phyloP scores from a whole-genome alignment of 2,797 vertebrate species.

The Phoeniculus purpureus region DNA sequence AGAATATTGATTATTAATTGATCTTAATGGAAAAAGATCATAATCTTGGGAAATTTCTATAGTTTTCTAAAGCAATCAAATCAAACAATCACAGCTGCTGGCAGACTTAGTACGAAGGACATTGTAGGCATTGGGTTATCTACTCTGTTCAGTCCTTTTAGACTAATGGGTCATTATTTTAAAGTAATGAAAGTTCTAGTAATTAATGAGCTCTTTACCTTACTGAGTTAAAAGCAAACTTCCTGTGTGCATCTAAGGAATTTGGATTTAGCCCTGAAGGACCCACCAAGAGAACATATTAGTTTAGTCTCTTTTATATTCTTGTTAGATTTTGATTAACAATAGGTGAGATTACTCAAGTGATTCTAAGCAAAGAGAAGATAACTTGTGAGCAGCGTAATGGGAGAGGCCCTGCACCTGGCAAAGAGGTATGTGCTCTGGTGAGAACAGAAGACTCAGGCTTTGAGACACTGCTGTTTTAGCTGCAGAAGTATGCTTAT shows the following conservation, averaged over 20 bases:
- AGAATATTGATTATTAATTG: background rate
- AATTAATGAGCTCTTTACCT: background rate
- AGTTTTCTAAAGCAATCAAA: background rate
- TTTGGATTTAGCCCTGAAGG: background rate
- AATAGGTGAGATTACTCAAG: no score
- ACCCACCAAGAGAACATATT: background rate
- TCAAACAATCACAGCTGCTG: background rate
- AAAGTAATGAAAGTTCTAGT: background rate
- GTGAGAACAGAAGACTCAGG: no score
- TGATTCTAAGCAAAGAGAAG: no score
- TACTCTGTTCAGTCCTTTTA: background rate
- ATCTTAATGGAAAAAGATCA: background rate
- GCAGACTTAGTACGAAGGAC: background rate
- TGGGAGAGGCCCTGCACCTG: no score
- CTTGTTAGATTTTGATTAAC: background rate
- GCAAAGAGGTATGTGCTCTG: no score
- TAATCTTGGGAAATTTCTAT: background rate
- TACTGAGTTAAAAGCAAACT: background rate
- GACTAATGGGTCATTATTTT: background rate
- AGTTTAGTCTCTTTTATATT: background rate
- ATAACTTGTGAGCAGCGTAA: no score
- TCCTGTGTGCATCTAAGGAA: background rate
- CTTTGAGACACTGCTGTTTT: no score
- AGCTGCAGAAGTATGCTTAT: no score
- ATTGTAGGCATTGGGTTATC: background rate